Evolutionary conservation across 2,797 vertebrate species (phyloP).

Genomic region (Thripadectes ignobilis): DNA sequence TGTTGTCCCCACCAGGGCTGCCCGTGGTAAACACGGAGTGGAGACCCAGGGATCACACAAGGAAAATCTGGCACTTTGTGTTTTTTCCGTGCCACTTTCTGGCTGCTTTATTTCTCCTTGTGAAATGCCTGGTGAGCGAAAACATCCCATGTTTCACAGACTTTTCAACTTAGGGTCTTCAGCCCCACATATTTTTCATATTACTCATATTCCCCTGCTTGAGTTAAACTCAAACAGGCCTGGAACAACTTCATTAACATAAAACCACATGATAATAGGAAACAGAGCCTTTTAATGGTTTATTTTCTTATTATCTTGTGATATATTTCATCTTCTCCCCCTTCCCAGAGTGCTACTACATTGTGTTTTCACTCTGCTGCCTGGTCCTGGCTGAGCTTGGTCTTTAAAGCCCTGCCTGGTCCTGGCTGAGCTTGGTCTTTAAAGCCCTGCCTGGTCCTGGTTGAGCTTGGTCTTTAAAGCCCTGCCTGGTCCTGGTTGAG

Average conservation of each 20-base stretch:
- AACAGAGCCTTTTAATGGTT: constrained; percentile 76
- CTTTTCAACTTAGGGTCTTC: constrained; percentile 67
- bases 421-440: neutral
- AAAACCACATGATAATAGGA: constrained; percentile 76
- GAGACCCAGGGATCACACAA: neutral
- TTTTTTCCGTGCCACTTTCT: constrained; percentile 44
- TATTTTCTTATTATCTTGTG: constrained; percentile 77
- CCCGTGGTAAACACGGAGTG: neutral
- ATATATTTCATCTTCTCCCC: constrained; percentile 72
- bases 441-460: neutral
- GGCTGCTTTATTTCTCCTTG: constrained; percentile 61
- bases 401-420: neutral
- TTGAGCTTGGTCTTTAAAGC: neutral
- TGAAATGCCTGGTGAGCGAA: constrained; percentile 61
- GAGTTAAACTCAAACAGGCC: constrained; percentile 72
- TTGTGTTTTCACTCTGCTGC: constrained; percentile 59
- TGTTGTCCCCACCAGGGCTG: neutral
- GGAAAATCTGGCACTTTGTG: neutral
- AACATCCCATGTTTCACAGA: constrained; percentile 64
- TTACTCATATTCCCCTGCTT: constrained; percentile 75
- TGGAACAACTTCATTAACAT: constrained; percentile 76
- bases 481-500: neutral
- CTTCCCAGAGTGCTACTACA: constrained; percentile 61
- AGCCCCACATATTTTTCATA: constrained; percentile 67
- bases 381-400: neutral